Conservation (phyloP, 2,797 vertebrate species). For the Xiphorhynchus erythropygius region DNA sequence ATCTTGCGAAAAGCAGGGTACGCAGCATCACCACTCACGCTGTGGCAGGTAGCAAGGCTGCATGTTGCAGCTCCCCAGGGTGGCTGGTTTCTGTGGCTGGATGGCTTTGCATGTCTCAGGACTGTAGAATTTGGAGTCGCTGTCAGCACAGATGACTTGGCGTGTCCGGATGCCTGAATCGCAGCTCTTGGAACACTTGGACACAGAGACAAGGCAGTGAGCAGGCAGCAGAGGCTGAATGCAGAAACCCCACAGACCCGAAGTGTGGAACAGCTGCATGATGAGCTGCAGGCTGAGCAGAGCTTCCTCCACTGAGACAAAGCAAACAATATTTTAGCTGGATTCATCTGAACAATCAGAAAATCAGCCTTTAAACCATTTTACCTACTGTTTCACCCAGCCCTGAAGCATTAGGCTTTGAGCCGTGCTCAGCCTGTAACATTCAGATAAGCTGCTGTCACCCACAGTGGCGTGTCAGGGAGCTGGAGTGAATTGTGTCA, state of each 20-base stretch:
- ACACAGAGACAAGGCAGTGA: not conserved
- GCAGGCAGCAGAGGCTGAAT: not conserved
- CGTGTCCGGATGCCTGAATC: slow-evolving; percentile 84
- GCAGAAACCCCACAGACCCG: not conserved
- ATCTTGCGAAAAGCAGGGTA: not conserved
- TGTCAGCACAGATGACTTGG: slow-evolving; percentile 87
- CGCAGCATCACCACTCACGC: slow-evolving; percentile 75
- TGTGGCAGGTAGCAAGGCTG: slow-evolving; percentile 87
- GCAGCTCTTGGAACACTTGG: slow-evolving; percentile 92
- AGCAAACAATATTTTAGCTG: slow-evolving; percentile 1
- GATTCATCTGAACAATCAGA: not conserved
- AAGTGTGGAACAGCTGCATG: not conserved
- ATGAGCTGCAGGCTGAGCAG: not conserved
- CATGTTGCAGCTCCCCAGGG: slow-evolving; percentile 85
- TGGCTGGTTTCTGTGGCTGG: slow-evolving; percentile 78
- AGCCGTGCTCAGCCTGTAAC: not conserved
- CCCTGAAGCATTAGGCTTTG: not conserved
- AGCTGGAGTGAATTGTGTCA: not conserved
- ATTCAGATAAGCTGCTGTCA: not conserved
- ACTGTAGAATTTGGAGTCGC: slow-evolving; percentile 79
- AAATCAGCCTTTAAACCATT: not conserved
- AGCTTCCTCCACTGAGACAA: not conserved
- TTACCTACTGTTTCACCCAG: not conserved
- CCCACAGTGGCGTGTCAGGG: not conserved
- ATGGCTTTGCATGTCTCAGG: slow-evolving; percentile 76